Percentiles rank a stretch among this genome's conserved stretches.
Evolutionary conservation across 2,888 invertebrate species (phyloP).

Genomic region (Spisula subtruncata): DNA sequence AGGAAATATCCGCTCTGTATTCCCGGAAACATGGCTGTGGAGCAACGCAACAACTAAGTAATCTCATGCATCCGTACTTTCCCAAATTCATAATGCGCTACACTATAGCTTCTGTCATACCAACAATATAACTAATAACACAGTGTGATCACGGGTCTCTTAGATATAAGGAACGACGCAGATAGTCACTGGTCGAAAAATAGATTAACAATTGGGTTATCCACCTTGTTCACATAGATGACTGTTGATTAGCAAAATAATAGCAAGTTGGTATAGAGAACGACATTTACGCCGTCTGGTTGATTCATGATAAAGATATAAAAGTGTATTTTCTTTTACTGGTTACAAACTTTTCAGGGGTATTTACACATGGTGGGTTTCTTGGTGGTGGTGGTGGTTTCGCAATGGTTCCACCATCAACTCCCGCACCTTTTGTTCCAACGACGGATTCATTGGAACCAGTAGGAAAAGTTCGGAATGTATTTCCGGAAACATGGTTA

Average conservation of each 20-base stretch:
- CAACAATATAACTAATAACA: too few relatives aligned
- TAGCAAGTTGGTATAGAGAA: too few relatives aligned
- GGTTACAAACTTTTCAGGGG: not conserved
- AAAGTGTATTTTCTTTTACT: not conserved
- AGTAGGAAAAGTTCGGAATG: constrained; percentile 31
- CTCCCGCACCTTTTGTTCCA: not conserved
- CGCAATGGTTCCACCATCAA: not conserved
- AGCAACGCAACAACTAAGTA: constrained; percentile 90
- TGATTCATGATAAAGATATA: too few relatives aligned
- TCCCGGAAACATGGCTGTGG: constrained; percentile 93
- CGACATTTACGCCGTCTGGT: too few relatives aligned
- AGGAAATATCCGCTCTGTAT: constrained; percentile 90
- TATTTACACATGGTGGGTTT: constrained; percentile 13
- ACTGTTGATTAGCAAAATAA: too few relatives aligned
- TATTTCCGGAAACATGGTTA: constrained; percentile 66
- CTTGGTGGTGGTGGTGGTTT: constrained; percentile 9
- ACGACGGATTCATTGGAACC: not conserved
- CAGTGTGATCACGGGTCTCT: too few relatives aligned
- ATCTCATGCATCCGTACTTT: not conserved
- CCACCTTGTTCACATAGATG: too few relatives aligned
- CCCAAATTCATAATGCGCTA: too few relatives aligned
- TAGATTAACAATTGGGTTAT: too few relatives aligned
- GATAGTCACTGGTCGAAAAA: too few relatives aligned
- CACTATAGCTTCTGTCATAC: too few relatives aligned
- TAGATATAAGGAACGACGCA: too few relatives aligned